Evolutionary conservation across 2,888 invertebrate genomes (phyloP).

Genomic region (Sphaerophoria rueppellii): DNA sequence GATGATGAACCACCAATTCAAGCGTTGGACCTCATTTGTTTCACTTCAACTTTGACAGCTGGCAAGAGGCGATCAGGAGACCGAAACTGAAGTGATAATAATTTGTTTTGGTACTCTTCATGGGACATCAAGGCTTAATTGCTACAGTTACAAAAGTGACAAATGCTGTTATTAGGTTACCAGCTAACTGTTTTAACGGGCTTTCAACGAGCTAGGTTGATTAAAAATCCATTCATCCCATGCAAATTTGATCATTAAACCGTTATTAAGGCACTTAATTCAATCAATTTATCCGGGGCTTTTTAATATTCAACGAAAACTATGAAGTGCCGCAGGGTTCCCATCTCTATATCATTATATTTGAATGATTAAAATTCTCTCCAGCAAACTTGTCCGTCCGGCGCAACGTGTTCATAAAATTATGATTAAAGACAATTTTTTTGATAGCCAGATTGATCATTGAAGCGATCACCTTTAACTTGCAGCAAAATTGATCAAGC

Average conservation of each 20-base stretch:
- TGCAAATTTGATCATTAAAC: constrained; percentile 25
- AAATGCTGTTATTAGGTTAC: neutral
- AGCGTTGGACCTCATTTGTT: constrained; percentile 72
- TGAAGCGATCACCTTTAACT: constrained; percentile 4
- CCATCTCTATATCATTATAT: constrained; percentile 35
- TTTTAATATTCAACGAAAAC: neutral
- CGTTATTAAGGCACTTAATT: constrained; percentile 9
- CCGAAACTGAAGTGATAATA: constrained; percentile 39
- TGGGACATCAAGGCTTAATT: neutral
- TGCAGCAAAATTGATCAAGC: neutral
- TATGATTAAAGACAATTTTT: constrained; percentile 11
- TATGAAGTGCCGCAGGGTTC: constrained; percentile 40
- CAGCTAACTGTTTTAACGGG: neutral
- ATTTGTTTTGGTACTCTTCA: neutral
- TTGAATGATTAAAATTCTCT: constrained; percentile 25
- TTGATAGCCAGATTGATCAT: constrained; percentile 43
- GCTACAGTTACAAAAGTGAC: neutral
- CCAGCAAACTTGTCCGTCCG: neutral
- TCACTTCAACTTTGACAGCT: constrained; percentile 70
- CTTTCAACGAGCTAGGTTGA: neutral
- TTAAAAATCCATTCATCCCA: constrained; percentile 9
- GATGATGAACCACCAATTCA: constrained; percentile 72
- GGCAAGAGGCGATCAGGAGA: constrained; percentile 40
- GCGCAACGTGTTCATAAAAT: constrained; percentile 9
- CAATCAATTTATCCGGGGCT: constrained; percentile 5